These are phyloP conservation scores for Actenoides hombroni DNA, from an alignment of 2,113 vertebrate species.

Conservation along the genomic window DNA sequence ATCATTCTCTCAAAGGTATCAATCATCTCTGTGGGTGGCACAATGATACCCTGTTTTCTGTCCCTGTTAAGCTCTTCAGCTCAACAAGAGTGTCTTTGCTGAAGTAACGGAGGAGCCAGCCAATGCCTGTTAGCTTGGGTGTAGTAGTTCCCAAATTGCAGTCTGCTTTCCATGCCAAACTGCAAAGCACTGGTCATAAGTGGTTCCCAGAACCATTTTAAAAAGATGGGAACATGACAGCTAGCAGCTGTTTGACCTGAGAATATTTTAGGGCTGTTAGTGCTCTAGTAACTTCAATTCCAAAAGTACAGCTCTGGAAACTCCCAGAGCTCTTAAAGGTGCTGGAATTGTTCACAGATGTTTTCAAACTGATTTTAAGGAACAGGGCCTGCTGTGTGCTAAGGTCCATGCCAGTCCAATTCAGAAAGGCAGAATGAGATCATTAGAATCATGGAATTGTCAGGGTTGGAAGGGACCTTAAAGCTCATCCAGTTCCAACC, in stretches of 20 bases:
- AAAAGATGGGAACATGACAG: not conserved
- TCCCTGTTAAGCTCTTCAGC: not conserved
- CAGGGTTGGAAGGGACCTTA: too few relatives aligned
- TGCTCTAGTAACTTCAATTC: not conserved
- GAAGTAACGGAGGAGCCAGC: not conserved
- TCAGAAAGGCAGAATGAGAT: not conserved
- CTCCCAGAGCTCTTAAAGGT: not conserved
- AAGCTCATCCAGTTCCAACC: too few relatives aligned
- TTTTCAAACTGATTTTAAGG: not conserved
- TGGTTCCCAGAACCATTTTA: not conserved
- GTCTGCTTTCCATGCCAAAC: not conserved
- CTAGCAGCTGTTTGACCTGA: not conserved
- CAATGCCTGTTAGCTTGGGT: not conserved
- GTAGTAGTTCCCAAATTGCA: not conserved
- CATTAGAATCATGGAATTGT: too few relatives aligned
- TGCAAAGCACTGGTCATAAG: not conserved
- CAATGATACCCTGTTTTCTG: not conserved
- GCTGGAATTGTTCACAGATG: not conserved
- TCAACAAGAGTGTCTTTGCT: not conserved
- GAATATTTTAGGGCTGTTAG: not conserved
- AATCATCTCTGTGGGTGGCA: not conserved
- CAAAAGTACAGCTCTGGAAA: not conserved
- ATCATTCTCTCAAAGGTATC: not conserved
- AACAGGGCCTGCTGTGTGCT: not conserved
- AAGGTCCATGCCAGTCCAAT: not conserved